Percentiles rank a stretch among this genome's conserved stretches.
phyloP scores from a whole-genome alignment of 2,888 invertebrate species.

The Neoitamus cyanurus region DNA sequence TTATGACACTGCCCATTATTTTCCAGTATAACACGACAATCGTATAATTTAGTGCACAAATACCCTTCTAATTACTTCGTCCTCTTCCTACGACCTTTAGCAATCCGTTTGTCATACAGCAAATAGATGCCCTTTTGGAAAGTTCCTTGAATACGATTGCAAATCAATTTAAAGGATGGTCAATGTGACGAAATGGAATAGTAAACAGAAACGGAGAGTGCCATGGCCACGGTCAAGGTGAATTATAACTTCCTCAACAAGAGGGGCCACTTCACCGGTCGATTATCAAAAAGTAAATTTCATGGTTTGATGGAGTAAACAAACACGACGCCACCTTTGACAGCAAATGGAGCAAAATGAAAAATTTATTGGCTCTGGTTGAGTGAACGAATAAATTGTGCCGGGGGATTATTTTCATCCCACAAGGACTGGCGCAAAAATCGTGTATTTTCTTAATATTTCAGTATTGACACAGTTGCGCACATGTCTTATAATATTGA shows the following conservation, averaged over 20 bases:
- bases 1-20: background rate
- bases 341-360: background rate
- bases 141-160: background rate
- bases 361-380: background rate
- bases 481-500: background rate
- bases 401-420: background rate
- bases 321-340: background rate
- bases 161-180: background rate
- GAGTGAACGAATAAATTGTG: background rate
- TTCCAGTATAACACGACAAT: background rate
- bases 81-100: background rate
- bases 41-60: background rate
- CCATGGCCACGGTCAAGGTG: background rate
- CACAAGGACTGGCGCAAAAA: background rate
- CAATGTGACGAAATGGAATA: background rate
- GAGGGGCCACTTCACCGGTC: background rate
- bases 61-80: background rate
- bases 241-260: background rate
- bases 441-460: background rate
- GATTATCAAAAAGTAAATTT: background rate
- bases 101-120: too few species aligned
- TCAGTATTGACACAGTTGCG: background rate
- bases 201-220: background rate
- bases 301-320: background rate
- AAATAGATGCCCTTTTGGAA: background rate